Evolutionary conservation across 2,888 invertebrate species (phyloP).

Genomic region (Xylota sylvarum): DNA sequence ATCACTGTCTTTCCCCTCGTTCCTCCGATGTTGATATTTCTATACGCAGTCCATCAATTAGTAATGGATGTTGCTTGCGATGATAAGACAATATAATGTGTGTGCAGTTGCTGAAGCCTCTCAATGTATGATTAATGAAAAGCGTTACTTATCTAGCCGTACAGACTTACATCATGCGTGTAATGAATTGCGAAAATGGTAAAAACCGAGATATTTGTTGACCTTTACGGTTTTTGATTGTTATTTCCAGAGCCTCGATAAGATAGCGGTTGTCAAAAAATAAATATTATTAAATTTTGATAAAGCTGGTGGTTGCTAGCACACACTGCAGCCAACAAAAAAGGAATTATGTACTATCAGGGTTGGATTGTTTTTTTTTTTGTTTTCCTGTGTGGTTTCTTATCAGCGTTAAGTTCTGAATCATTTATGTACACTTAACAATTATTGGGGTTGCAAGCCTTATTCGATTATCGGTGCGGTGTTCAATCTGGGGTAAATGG

Average conservation of each 20-base stretch:
- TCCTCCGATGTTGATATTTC: slow-evolving; percentile 20
- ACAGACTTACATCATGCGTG: slow-evolving; percentile 54
- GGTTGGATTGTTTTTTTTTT: slow-evolving; percentile 31
- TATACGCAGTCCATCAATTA: slow-evolving; percentile 46
- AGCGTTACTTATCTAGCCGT: neutral
- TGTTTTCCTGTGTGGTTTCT: slow-evolving; percentile 24
- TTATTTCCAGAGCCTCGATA: slow-evolving; percentile 65
- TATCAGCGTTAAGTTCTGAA: slow-evolving; percentile 51
- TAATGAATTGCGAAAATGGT: slow-evolving; percentile 68
- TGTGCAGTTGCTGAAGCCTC: slow-evolving; percentile 10
- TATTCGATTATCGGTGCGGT: slow-evolving; percentile 2
- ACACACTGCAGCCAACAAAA: slow-evolving; percentile 7
- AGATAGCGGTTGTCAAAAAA: slow-evolving; percentile 69
- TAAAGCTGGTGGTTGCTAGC: slow-evolving; percentile 43
- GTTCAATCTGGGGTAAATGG: neutral
- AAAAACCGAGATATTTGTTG: slow-evolving; percentile 64
- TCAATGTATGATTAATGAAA: slow-evolving; percentile 45
- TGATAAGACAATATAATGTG: slow-evolving; percentile 44
- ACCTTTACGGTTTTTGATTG: slow-evolving; percentile 65
- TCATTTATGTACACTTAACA: slow-evolving; percentile 34
- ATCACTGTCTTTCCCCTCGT: slow-evolving; percentile 49
- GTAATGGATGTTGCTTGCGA: slow-evolving; percentile 35
- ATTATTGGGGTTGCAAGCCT: neutral
- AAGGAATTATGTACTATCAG: slow-evolving; percentile 35
- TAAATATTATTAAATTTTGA: slow-evolving; percentile 61